Evolutionary conservation across 2,797 vertebrate genomes (phyloP).

Genomic region (Microcaecilia unicolor): DNA sequence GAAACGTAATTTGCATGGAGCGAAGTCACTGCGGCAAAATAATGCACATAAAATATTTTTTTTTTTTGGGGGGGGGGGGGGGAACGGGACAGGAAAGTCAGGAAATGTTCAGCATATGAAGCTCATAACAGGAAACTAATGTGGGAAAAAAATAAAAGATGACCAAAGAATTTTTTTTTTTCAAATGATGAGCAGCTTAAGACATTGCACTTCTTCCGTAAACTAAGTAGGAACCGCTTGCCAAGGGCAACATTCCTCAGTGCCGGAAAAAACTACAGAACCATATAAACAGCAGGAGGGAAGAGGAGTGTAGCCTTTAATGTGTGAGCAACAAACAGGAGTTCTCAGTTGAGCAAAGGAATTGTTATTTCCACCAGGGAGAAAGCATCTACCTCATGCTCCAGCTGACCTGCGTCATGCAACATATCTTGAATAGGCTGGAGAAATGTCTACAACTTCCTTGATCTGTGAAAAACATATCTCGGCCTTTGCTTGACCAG

Average conservation of each 20-base stretch:
- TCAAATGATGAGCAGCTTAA: not conserved
- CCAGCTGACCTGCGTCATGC: not conserved
- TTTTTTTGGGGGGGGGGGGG: too few relatives aligned
- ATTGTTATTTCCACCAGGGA: slow-evolving; percentile 1
- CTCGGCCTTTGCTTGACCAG: too few relatives aligned
- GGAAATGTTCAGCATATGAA: slow-evolving; percentile 21
- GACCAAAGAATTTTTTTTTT: slow-evolving; percentile 19
- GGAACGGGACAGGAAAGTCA: too few relatives aligned
- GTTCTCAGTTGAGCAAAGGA: not conserved
- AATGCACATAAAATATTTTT: not conserved
- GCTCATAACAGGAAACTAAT: slow-evolving; percentile 30
- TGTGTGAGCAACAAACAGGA: not conserved
- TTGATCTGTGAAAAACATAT: too few relatives aligned
- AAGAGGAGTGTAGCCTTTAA: slow-evolving; percentile 3
- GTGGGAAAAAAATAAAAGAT: slow-evolving; percentile 38
- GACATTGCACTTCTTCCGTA: not conserved
- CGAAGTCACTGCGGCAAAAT: too few relatives aligned
- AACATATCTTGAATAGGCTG: not conserved
- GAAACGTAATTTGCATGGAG: too few relatives aligned
- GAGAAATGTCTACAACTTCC: not conserved
- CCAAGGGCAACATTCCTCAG: slow-evolving; percentile 2
- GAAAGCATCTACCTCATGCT: not conserved
- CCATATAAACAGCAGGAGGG: slow-evolving; percentile 14
- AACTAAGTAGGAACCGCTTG: rapidly evolving
- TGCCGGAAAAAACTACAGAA: slow-evolving; percentile 5